These are phyloP conservation scores for Battus philenor DNA, from an alignment of 1,140 invertebrate species.

Conservation along the genomic window DNA sequence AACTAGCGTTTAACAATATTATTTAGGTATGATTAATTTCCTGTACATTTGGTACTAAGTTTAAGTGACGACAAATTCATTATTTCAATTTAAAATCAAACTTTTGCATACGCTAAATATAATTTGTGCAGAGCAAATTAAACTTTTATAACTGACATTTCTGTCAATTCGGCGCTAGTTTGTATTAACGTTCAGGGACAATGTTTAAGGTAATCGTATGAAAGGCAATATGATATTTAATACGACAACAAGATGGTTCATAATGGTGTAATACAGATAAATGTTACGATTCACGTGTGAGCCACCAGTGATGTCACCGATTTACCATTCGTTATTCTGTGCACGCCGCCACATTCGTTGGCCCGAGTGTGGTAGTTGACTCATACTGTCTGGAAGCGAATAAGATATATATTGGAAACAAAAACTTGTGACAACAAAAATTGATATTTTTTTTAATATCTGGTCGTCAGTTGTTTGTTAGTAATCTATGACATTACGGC, in stretches of 20 bases:
- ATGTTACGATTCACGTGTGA: conserved; percentile 35
- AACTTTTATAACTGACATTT: conserved; percentile 42
- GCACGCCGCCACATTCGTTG: conserved; percentile 44
- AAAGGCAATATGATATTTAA: conserved; percentile 38
- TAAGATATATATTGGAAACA: conserved; percentile 13
- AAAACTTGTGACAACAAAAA: conserved; percentile 18
- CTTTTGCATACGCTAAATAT: too few relatives aligned
- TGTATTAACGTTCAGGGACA: conserved; percentile 41
- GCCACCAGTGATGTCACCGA: conserved; percentile 60
- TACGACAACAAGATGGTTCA: conserved; percentile 29
- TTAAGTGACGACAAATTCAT: too few relatives aligned
- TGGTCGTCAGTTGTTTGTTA: too few relatives aligned
- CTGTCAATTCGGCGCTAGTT: conserved; percentile 34
- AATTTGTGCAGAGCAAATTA: conserved; percentile 26
- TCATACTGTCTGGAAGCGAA: conserved; percentile 39
- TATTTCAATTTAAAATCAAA: too few relatives aligned
- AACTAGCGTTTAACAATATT: too few relatives aligned
- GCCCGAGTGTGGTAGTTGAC: conserved; percentile 45
- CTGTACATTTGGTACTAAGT: too few relatives aligned
- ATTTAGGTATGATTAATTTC: too few relatives aligned
- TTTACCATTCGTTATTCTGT: conserved; percentile 61
- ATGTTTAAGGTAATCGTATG: conserved; percentile 20
- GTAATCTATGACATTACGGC: too few relatives aligned
- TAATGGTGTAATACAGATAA: conserved; percentile 23
- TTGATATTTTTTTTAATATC: conserved; percentile 10